Evolutionary conservation across 1,140 invertebrate genomes (phyloP).

Genomic region (Tetragonula clypearis): DNA sequence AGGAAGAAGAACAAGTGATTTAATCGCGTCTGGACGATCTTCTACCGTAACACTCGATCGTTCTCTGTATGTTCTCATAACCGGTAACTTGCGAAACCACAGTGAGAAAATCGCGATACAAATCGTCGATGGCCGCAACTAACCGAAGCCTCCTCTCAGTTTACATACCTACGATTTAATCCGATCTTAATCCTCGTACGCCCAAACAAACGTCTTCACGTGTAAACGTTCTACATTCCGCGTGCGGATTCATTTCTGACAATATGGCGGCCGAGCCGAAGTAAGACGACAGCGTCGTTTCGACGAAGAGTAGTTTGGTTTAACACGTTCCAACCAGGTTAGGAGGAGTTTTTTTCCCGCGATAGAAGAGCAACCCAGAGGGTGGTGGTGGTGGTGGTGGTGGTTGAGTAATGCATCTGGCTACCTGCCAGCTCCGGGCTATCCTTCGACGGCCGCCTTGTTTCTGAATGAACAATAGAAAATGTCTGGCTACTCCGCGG

Average conservation of each 20-base stretch:
- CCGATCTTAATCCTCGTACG: background rate
- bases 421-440: constrained; percentile 61
- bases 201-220: background rate
- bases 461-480: constrained; percentile 71
- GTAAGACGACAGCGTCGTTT: background rate
- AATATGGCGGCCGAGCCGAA: background rate
- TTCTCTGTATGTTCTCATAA: background rate
- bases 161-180: constrained; percentile 1
- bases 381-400: background rate
- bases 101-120: background rate
- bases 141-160: background rate
- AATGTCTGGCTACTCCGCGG: constrained; percentile 65
- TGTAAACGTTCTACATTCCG: background rate
- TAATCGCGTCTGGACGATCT: too few species aligned
- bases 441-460: constrained; percentile 57
- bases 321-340: constrained; percentile 14
- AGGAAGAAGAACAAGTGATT: too few species aligned
- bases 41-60: too few species aligned
- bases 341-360: constrained; percentile 36
- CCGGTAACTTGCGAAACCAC: constrained; percentile 7
- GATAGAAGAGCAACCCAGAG: background rate
- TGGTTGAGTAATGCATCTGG: constrained; percentile 54
- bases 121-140: background rate
- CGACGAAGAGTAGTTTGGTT: background rate
- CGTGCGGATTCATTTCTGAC: background rate